Percentiles rank a stretch among this genome's conserved stretches.
phyloP scores from a whole-genome alignment of 2,113 vertebrate species.

The Daphoenositta chrysoptera region DNA sequence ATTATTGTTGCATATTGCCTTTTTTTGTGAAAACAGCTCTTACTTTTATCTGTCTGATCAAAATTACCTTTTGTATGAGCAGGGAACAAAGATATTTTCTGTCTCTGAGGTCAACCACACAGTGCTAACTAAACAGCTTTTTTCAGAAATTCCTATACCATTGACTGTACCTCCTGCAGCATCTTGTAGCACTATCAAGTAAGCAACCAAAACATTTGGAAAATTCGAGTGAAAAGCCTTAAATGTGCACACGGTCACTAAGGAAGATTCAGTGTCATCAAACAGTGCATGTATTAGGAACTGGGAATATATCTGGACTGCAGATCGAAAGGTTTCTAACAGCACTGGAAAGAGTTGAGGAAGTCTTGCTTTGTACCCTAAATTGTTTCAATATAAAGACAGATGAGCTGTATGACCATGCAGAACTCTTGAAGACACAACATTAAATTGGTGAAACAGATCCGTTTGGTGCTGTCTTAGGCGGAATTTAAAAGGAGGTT shows the following conservation, averaged over 20 bases:
- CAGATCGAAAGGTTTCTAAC: background rate
- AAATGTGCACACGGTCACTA: background rate
- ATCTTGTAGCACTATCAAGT: background rate
- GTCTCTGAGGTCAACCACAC: background rate
- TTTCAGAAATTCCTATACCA: background rate
- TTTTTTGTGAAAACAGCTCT: background rate
- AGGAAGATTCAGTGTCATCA: background rate
- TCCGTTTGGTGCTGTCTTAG: background rate
- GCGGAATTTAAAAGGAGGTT: background rate
- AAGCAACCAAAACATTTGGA: background rate
- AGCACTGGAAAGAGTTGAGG: background rate
- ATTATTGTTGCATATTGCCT: background rate
- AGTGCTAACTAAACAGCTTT: background rate
- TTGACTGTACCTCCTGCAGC: background rate
- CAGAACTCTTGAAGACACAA: background rate
- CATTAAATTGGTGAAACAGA: background rate
- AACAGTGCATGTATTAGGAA: background rate
- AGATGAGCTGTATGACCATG: background rate
- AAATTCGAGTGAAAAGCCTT: background rate
- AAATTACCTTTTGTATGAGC: background rate
- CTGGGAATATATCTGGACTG: background rate
- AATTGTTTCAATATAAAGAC: background rate
- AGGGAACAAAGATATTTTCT: background rate
- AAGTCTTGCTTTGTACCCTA: background rate
- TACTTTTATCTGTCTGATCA: background rate